A percentile compares a stretch with the other conserved stretches of the same genome.
Conservation (phyloP, 2,113 vertebrate genomes). For the Atractosteus spatula region DNA sequence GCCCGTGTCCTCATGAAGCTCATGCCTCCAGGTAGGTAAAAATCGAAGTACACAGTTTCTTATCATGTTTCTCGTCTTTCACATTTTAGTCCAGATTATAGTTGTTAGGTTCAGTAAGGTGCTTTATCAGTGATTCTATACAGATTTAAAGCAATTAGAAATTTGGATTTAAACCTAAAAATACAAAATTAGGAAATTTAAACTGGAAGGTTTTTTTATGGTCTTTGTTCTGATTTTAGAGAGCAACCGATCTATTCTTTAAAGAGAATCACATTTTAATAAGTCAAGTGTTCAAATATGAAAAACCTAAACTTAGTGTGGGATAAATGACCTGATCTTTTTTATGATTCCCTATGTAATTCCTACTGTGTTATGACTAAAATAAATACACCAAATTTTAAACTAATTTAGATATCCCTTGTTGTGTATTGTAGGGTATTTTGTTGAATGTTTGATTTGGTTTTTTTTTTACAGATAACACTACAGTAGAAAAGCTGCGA, state of each 20-base stretch:
- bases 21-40: slow-evolving; percentile 89
- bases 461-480: slow-evolving; percentile 78
- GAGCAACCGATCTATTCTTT: too few relatives aligned
- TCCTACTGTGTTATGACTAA: background rate
- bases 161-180: too few relatives aligned
- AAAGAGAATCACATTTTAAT: too few relatives aligned
- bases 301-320: too few relatives aligned
- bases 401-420: background rate
- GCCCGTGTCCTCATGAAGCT: slow-evolving; percentile 97
- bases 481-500: slow-evolving; percentile 92
- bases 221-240: too few relatives aligned
- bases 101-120: too few relatives aligned
- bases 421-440: background rate
- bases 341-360: background rate
- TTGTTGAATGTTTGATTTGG: background rate
- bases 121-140: too few relatives aligned
- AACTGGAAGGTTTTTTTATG: too few relatives aligned
- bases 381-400: background rate
- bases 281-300: too few relatives aligned
- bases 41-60: background rate
- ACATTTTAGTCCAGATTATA: background rate
- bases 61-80: background rate
- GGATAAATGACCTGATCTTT: too few relatives aligned
- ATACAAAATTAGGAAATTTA: too few relatives aligned
- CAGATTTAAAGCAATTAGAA: too few relatives aligned